Evolutionary conservation across 2,888 invertebrate genomes (phyloP).

Genomic region (Drosophila vallismaia): DNA sequence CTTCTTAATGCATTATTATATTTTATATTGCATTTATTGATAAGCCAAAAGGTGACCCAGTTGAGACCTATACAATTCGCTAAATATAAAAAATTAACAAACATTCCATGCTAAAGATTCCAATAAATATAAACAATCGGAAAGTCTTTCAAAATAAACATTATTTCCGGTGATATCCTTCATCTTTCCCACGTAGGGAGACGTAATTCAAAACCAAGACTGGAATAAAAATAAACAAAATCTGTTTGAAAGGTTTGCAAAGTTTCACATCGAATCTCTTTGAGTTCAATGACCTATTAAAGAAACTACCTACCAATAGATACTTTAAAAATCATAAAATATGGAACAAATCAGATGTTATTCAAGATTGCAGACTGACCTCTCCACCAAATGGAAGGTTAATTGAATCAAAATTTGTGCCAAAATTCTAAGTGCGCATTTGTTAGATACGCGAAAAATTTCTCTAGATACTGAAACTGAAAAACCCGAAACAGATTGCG

Average conservation of each 20-base stretch:
- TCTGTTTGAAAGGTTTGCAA: background rate
- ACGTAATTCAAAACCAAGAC: background rate
- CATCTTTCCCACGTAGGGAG: background rate
- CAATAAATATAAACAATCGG: background rate
- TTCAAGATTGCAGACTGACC: slow-evolving; percentile 31
- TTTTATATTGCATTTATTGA: slow-evolving; percentile 48
- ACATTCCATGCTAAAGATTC: slow-evolving; percentile 6
- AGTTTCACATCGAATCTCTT: background rate
- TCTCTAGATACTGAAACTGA: slow-evolving; percentile 14
- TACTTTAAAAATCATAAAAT: slow-evolving; percentile 1
- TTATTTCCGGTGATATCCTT: background rate
- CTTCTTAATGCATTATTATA: slow-evolving; percentile 17
- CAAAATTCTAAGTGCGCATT: slow-evolving; percentile 28
- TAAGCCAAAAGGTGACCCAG: slow-evolving; percentile 73
- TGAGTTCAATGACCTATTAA: slow-evolving; percentile 45
- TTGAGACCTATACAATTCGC: slow-evolving; percentile 49
- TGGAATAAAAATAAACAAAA: slow-evolving; percentile 16
- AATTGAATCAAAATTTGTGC: slow-evolving; percentile 50
- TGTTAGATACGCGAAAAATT: slow-evolving; percentile 19
- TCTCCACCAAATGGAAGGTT: slow-evolving; percentile 47
- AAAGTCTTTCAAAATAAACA: background rate
- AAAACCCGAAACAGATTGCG: slow-evolving; percentile 33
- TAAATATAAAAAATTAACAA: slow-evolving; percentile 25
- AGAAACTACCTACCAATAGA: slow-evolving; percentile 3
- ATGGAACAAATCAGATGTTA: slow-evolving; percentile 7